Conservation (phyloP, 2,888 invertebrate genomes). For the Philereme transversata region DNA sequence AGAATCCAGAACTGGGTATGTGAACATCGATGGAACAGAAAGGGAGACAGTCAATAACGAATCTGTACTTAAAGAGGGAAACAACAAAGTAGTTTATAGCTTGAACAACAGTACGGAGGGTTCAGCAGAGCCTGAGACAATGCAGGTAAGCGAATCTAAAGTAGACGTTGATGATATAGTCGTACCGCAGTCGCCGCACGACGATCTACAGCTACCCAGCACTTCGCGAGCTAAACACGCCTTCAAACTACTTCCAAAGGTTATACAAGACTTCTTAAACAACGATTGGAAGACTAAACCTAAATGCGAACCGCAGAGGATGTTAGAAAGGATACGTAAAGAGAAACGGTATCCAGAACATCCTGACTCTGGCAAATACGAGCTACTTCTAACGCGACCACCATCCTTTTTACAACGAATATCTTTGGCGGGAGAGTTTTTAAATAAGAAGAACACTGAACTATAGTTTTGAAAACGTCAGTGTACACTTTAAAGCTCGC, state of each 20-base stretch:
- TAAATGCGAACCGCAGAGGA: conserved; percentile 88
- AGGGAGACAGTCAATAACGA: conserved; percentile 68
- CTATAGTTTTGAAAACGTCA: conserved; percentile 43
- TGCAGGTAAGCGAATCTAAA: conserved; percentile 18
- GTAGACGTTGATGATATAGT: conserved; percentile 75
- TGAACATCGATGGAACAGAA: conserved; percentile 76
- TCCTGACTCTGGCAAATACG: conserved; percentile 85
- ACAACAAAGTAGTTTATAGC: conserved; percentile 59
- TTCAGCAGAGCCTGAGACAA: conserved; percentile 9
- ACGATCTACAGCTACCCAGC: conserved; percentile 62
- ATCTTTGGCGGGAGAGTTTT: conserved; percentile 91
- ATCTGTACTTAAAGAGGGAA: conserved; percentile 60
- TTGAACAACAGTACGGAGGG: conserved; percentile 54
- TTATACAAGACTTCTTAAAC: conserved; percentile 83
- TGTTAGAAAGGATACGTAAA: conserved; percentile 88
- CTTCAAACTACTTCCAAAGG: conserved; percentile 79
- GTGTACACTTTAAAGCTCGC: conserved; percentile 7
- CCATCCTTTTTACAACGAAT: conserved; percentile 91
- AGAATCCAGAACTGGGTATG: conserved; percentile 73
- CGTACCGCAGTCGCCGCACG: conserved; percentile 51
- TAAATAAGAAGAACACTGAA: conserved; percentile 71
- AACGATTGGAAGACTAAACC: conserved; percentile 77
- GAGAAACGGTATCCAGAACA: conserved; percentile 85
- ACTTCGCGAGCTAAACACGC: conserved; percentile 63
- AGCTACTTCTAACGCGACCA: conserved; percentile 90